Evolutionary conservation across 2,888 invertebrate species (phyloP).

Genomic region (Chrysodeixis includens): DNA sequence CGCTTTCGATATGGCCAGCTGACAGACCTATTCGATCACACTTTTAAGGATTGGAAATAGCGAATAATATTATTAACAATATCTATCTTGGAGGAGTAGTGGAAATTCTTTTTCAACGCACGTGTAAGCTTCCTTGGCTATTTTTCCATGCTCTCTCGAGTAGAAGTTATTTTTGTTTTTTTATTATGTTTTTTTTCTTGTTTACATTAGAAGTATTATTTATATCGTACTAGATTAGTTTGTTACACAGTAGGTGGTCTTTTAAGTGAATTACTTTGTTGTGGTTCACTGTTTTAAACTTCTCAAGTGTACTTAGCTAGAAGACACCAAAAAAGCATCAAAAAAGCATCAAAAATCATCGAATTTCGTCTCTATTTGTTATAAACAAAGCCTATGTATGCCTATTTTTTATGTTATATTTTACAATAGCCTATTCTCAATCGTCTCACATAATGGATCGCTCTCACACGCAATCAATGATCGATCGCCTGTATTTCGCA

Average conservation of each 20-base stretch:
- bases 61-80: conserved; percentile 9
- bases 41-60: conserved; percentile 53
- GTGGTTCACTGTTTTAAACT: neutral
- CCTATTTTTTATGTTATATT: too few species aligned
- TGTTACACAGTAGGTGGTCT: neutral
- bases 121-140: conserved; percentile 32
- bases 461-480: conserved; percentile 61
- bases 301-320: too few species aligned
- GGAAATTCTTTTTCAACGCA: conserved; percentile 59
- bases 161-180: conserved; percentile 21
- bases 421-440: conserved; percentile 41
- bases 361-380: neutral
- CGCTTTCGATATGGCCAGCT: conserved; percentile 59
- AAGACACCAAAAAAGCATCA: too few species aligned
- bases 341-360: neutral
- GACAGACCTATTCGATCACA: conserved; percentile 59
- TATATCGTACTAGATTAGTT: neutral
- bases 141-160: conserved; percentile 18
- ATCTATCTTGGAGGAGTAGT: conserved; percentile 13
- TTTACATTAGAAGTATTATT: neutral
- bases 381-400: too few species aligned
- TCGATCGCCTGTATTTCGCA: conserved; percentile 53
- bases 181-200: neutral
- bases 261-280: neutral
- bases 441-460: conserved; percentile 61